phyloP scores from a whole-genome alignment of 2,888 invertebrate species.

The Tubulanus polymorphus region DNA sequence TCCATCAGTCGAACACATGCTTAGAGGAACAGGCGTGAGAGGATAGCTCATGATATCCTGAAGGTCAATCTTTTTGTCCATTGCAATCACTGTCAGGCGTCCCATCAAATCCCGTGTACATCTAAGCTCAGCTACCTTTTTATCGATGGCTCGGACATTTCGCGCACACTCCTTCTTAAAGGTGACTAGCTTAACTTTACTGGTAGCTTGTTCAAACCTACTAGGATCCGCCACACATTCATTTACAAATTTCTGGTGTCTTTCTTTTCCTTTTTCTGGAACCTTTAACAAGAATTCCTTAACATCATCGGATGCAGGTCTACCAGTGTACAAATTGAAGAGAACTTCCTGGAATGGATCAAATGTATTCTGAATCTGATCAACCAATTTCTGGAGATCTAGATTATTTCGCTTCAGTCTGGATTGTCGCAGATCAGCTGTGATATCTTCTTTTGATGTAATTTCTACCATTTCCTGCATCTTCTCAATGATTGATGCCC shows the following conservation, averaged over 20 bases:
- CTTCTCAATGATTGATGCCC: constrained; percentile 3
- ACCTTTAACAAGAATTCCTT: background rate
- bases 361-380: background rate
- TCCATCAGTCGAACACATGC: background rate
- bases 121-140: background rate
- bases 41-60: background rate
- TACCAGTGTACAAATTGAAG: background rate
- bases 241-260: background rate
- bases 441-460: constrained; percentile 4
- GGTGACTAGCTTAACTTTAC: background rate
- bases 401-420: background rate
- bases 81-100: background rate
- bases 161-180: background rate
- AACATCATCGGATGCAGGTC: background rate
- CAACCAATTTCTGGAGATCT: background rate
- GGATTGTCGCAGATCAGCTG: background rate
- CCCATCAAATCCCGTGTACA: constrained; percentile 1
- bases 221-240: background rate
- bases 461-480: constrained; percentile 7
- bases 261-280: background rate
- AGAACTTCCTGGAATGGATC: constrained; percentile 2
- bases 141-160: background rate
- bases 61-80: background rate
- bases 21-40: background rate
- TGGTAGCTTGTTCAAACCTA: background rate